Evolutionary conservation across 1,140 invertebrate genomes (phyloP), one percentile per base, ranked within the genome.

Genomic region (Epicauta chinensis): DNA sequence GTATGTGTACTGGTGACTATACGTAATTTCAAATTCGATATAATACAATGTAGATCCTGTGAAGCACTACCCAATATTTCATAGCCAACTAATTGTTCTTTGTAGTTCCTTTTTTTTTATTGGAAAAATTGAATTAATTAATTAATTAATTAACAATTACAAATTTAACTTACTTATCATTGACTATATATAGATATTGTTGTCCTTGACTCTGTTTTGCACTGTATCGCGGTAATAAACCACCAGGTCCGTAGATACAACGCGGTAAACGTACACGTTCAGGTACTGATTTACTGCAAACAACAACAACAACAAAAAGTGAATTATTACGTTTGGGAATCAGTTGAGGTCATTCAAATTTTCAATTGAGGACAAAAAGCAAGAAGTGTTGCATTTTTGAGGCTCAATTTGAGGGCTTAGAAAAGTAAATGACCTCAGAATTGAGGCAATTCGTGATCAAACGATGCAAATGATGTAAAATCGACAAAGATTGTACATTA

Each of bases 41-140:
- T 81, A 12, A 93, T 74, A 43, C 87, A 82, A 43, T 82, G 76
- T 63, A 86, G 72, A 72, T 84, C 78, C 69, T 88, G 80, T 55
- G 79, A 71, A 55, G 83, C 79, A 69, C 80, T 80, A 47, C 85
- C 78, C 51, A 95, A 68, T 65, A 79, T 73, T 66, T 94, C 90
- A 67, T 90, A 88, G 0, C 87, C 87, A 40, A 95, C 83, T 58
- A 93, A 87, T 60, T 86, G 77, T 74, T 95, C 92, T 13, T 72
- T 71, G 65, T 85, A 87, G 63, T 89, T 82, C 44, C 80, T 76
- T 5, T 5, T 76, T 5, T 5, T 5, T 5, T 1, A 2, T 2
- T 3, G 23, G 2, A 51, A 45, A 64, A 57, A 16, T 31, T 0
- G 15, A 14, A 10, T 14, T 37, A 36, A 39, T 11, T 3, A 16